phyloP scores from a whole-genome alignment of 2,797 vertebrate genomes.

The Amphiprion clarkii region DNA sequence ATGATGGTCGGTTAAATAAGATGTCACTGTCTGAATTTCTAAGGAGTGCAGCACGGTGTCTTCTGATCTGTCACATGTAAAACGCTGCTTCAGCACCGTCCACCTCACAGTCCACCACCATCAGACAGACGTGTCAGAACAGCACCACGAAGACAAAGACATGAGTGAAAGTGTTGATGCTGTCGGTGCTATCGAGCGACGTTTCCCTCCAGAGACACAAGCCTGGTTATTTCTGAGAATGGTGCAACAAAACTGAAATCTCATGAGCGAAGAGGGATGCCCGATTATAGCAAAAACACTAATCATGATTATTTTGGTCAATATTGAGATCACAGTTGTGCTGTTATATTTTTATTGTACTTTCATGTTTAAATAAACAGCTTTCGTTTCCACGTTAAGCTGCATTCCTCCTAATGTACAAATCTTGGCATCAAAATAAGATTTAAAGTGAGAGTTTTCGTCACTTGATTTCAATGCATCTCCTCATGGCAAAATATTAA shows the following conservation, averaged over 20 bases:
- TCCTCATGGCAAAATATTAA: no score
- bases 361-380: no score
- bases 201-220: slow-evolving; percentile 20
- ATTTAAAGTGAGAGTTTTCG: no score
- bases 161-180: slow-evolving; percentile 30
- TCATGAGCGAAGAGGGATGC: neutral
- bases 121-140: slow-evolving; percentile 43
- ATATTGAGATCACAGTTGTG: no score
- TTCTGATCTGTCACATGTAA: slow-evolving; percentile 31
- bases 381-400: no score
- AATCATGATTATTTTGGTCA: no score
- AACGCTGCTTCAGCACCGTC: slow-evolving; percentile 23
- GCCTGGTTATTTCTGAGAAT: slow-evolving; percentile 34
- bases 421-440: no score
- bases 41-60: neutral
- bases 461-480: no score
- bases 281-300: no score
- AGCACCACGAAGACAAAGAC: slow-evolving; percentile 17
- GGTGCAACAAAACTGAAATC: slow-evolving; percentile 6
- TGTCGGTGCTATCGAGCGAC: slow-evolving; percentile 15
- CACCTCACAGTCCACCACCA: slow-evolving; percentile 21
- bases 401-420: no score
- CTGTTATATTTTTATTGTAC: no score
- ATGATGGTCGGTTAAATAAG: slow-evolving; percentile 50
- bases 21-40: slow-evolving; percentile 34